Conservation (phyloP, 92 coral and sea anemone genomes). For the Parazoanthus atlanticus region DNA sequence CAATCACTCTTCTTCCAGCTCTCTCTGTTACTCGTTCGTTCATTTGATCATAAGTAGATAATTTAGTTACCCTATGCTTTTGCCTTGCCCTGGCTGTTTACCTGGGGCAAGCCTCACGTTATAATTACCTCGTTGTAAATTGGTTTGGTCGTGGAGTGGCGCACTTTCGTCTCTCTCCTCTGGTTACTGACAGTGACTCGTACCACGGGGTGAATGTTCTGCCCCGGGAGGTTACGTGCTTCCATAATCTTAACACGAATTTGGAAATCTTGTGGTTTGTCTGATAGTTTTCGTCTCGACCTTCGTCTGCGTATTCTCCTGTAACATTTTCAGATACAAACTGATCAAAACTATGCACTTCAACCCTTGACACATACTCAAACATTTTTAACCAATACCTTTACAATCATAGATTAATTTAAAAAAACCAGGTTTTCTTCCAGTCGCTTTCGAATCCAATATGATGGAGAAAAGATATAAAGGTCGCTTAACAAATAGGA, state of each 20-base stretch:
- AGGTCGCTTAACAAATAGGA: no score
- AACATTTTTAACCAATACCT: not conserved
- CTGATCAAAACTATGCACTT: not conserved
- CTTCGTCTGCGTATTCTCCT: constrained; percentile 48
- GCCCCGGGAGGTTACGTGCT: constrained; percentile 88
- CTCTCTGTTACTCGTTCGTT: no score
- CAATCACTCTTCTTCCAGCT: no score
- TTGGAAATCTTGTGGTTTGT: constrained; percentile 89
- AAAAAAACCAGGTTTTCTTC: no score
- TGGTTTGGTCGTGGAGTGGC: constrained; percentile 81
- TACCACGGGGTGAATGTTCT: constrained; percentile 84
- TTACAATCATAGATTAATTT: no score
- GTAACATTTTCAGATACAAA: not conserved
- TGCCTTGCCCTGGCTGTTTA: no score
- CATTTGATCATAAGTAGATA: not conserved
- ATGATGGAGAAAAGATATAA: no score
- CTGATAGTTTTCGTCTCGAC: constrained; percentile 67
- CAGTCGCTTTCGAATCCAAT: no score
- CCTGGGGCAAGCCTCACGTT: not conserved
- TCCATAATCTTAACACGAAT: constrained; percentile 83
- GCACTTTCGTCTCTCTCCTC: constrained; percentile 78
- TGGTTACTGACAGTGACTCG: constrained; percentile 81
- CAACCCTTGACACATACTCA: not conserved
- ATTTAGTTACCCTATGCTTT: not conserved
- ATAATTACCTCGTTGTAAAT: constrained; percentile 76